Percentiles rank a stretch among this genome's conserved stretches.
These are phyloP conservation scores for Acomys russatus DNA, from an alignment of 2,797 vertebrate genomes.

Conservation along the genomic window DNA sequence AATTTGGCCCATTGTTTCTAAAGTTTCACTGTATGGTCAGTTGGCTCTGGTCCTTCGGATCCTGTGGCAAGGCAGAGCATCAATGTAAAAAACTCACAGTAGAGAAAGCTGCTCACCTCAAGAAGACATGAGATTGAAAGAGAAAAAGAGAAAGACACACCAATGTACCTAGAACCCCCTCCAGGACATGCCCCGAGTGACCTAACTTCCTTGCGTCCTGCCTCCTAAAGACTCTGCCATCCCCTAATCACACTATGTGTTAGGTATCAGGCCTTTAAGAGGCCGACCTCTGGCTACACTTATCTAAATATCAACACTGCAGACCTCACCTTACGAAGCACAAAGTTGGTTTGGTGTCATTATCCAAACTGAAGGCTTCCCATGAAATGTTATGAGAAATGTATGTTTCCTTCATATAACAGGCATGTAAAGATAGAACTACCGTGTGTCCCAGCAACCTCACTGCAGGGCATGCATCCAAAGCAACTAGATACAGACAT, in stretches of 20 bases:
- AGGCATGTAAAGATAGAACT: slow-evolving; percentile 30
- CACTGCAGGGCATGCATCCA: background rate
- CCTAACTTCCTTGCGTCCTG: background rate
- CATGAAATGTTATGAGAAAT: background rate
- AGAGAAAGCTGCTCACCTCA: background rate
- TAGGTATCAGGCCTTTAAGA: background rate
- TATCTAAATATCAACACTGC: background rate
- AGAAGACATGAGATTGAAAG: background rate
- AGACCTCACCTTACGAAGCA: background rate
- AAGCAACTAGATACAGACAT: background rate
- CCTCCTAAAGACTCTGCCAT: background rate
- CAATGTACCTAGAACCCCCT: background rate
- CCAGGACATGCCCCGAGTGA: background rate
- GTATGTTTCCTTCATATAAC: background rate
- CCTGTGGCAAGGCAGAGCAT: background rate
- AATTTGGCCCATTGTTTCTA: background rate
- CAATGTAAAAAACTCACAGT: background rate
- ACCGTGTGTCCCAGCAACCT: background rate
- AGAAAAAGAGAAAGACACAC: background rate
- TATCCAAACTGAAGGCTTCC: background rate
- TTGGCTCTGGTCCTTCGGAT: background rate
- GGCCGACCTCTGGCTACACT: background rate
- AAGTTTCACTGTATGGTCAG: background rate
- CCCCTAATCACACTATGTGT: too few relatives aligned
- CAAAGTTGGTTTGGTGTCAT: background rate